Evolutionary conservation across 2,797 vertebrate species (phyloP).

Genomic region (Cygnus olor): DNA sequence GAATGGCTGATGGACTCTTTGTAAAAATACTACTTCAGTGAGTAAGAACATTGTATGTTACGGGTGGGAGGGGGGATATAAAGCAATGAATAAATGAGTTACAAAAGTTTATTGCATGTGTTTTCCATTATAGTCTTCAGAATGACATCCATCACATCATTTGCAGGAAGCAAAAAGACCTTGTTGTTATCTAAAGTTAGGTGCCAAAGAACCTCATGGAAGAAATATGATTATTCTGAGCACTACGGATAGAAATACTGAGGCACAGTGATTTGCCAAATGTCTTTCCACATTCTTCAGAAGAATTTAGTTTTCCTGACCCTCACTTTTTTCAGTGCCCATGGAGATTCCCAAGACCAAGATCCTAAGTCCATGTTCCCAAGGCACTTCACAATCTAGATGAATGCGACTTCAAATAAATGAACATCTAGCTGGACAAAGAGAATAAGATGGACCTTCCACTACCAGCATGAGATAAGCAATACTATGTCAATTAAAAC

Average conservation of each 20-base stretch:
- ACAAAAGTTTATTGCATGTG: not conserved
- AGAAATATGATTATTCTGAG: not conserved
- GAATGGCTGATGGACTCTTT: not conserved
- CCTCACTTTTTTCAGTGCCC: not conserved
- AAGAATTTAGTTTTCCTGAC: not conserved
- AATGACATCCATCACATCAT: not conserved
- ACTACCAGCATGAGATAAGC: not conserved
- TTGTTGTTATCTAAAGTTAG: not conserved
- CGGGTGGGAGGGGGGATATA: rapidly evolving
- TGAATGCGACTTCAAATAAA: not conserved
- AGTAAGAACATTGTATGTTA: not conserved
- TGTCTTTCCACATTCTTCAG: not conserved
- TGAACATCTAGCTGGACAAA: not conserved
- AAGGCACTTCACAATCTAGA: not conserved
- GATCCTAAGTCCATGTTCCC: not conserved
- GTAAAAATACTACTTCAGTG: not conserved
- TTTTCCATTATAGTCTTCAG: not conserved
- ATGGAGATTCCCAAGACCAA: not conserved
- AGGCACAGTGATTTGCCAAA: not conserved
- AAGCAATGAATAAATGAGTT: not conserved
- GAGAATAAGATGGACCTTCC: not conserved
- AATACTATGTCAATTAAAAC: not conserved
- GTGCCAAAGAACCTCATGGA: not conserved
- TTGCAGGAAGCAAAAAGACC: not conserved
- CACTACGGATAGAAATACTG: not conserved